phyloP scores from a whole-genome alignment of 2,113 vertebrate species.

The Aramus guarauna region DNA sequence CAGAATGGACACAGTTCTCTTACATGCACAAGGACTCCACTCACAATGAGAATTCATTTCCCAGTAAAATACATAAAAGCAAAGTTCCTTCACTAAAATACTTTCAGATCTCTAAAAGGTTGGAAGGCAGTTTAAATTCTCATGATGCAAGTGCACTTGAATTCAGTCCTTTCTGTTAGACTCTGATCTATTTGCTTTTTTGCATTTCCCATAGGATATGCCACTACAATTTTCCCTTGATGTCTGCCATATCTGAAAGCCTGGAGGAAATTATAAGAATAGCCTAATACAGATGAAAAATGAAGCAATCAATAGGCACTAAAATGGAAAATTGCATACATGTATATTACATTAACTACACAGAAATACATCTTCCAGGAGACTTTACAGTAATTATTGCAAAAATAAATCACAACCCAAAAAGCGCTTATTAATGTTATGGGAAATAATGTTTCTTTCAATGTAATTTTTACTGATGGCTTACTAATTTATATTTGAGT shows the following conservation, averaged over 20 bases:
- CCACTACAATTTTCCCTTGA: slow-evolving; percentile 41
- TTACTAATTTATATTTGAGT: slow-evolving; percentile 19
- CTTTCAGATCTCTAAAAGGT: slow-evolving; percentile 4
- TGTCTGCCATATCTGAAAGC: slow-evolving; percentile 47
- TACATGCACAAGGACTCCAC: neutral
- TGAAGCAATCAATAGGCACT: slow-evolving; percentile 57
- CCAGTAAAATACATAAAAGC: slow-evolving; percentile 1
- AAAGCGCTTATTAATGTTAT: neutral
- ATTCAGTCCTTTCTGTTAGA: neutral
- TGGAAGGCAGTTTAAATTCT: slow-evolving; percentile 38
- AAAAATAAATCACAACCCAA: slow-evolving; percentile 28
- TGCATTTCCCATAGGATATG: slow-evolving; percentile 27
- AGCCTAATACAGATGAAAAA: slow-evolving; percentile 54
- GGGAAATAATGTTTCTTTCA: neutral
- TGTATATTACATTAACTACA: slow-evolving; percentile 63
- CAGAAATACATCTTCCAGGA: slow-evolving; percentile 40
- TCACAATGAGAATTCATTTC: slow-evolving; percentile 7
- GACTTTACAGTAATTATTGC: slow-evolving; percentile 2
- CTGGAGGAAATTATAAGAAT: slow-evolving; percentile 54
- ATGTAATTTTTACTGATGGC: slow-evolving; percentile 2
- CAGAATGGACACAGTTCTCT: neutral
- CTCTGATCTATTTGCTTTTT: slow-evolving; percentile 44
- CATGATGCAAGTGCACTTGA: slow-evolving; percentile 9
- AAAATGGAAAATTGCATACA: slow-evolving; percentile 54
- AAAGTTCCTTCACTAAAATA: slow-evolving; percentile 19